phyloP scores from a whole-genome alignment of 2,113 vertebrate species.

The Fukomys damarensis region DNA sequence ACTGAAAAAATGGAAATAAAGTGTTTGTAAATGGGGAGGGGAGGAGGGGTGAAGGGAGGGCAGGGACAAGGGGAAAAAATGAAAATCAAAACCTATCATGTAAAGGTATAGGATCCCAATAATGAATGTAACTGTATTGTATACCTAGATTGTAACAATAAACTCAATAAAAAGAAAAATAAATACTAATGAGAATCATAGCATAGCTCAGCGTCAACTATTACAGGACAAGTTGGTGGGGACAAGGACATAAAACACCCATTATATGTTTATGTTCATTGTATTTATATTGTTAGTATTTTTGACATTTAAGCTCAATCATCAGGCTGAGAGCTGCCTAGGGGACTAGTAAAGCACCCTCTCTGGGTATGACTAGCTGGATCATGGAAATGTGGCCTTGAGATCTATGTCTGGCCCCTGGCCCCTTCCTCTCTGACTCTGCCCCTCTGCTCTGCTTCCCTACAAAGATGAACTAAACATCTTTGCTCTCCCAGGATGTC shows the following conservation, averaged over 20 bases:
- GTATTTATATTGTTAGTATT: background rate
- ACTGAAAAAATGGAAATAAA: no score
- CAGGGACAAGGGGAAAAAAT: no score
- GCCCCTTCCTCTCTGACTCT: background rate
- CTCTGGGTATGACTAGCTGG: background rate
- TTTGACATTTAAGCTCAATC: background rate
- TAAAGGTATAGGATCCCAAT: no score
- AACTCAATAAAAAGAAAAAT: no score
- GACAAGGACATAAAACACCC: background rate
- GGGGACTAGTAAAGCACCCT: no score
- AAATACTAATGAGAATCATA: background rate
- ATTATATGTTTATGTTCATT: background rate
- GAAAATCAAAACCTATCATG: no score
- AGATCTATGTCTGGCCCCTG: background rate
- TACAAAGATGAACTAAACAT: background rate
- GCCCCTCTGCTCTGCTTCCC: background rate
- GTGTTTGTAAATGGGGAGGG: no score
- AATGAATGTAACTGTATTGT: no score
- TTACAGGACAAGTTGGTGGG: background rate
- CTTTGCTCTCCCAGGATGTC: background rate
- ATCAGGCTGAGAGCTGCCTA: background rate
- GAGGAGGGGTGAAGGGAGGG: no score
- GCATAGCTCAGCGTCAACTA: accelerated
- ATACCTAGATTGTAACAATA: no score
- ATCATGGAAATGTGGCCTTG: background rate